Conservation (phyloP, 2,797 vertebrate species). For the Spondyliosoma cantharus region DNA sequence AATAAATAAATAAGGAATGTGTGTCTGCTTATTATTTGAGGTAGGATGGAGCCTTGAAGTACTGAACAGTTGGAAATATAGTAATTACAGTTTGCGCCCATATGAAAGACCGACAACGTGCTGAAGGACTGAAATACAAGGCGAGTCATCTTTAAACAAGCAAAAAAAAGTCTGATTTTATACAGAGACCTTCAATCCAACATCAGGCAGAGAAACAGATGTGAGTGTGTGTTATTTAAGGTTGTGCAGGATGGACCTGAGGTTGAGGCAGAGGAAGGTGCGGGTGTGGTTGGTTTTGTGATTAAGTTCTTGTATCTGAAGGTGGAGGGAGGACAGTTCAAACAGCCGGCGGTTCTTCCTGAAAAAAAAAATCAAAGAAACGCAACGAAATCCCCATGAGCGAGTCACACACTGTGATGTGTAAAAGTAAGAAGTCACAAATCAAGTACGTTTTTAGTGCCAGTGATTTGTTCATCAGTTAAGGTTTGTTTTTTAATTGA, state of each 20-base stretch:
- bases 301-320: slow-evolving; percentile 87
- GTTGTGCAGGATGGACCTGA: slow-evolving; percentile 83
- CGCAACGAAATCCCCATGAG: background rate
- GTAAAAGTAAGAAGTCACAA: background rate
- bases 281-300: slow-evolving; percentile 82
- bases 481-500: too few species aligned
- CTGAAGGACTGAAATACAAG: slow-evolving; percentile 7
- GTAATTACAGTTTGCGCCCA: slow-evolving; percentile 10
- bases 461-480: too few species aligned
- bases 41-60: slow-evolving; percentile 62
- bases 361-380: slow-evolving; percentile 29
- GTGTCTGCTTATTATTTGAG: slow-evolving; percentile 72
- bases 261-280: slow-evolving; percentile 88
- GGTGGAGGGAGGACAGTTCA: slow-evolving; percentile 86
- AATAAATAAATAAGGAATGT: slow-evolving; percentile 34
- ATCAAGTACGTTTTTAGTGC: background rate
- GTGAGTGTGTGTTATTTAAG: slow-evolving; percentile 72
- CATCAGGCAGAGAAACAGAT: background rate
- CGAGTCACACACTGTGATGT: background rate
- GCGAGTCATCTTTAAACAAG: background rate
- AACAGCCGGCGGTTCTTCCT: slow-evolving; percentile 89
- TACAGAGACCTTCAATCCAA: background rate
- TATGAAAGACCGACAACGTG: slow-evolving; percentile 8
- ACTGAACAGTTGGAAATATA: slow-evolving; percentile 4
- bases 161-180: background rate